Evolutionary conservation across 2,113 vertebrate genomes (phyloP), one percentile per base, ranked within the genome.

Genomic region (Sphyrna mokarran): DNA sequence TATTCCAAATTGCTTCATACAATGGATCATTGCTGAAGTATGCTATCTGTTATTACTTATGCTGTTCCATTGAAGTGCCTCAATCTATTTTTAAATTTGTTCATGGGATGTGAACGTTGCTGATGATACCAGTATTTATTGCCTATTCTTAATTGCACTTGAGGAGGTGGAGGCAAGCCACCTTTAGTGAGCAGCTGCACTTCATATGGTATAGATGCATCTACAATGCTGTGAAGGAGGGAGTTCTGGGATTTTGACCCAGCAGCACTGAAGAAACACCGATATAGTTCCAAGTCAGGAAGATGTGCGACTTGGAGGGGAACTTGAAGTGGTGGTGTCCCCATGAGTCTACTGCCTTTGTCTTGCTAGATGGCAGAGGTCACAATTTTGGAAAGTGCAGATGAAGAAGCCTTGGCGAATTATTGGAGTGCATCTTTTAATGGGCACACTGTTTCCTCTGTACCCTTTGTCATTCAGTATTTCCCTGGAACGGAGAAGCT

Each of bases 1-100:
- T 58, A 66, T 93, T 93, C 63, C n/a, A 20, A 93, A 93, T 18
- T 93, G 89, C 61, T 93, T 93, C 89, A 68, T 37, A 16, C n/a
- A 37, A 93, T 66, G 61, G 33, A 93, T 66, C 33, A 68, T 93
- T 37, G n/a, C 29, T 66, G 16, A 63, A 93, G 61, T 37, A 10
- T 33, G 89, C 61, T 68, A n/a, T 66, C 89, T 93, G 58, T 63
- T 91, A 3, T 91, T 63, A 20, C 58, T n/a, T 91, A 37, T 7
- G 63, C 16, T 66, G 89, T 54, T 66, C 33, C 58, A 91, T 16
- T 16, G 37, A 91, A 66, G 18, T 66, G 61, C n/a, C 61, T 66
- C 61, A 68, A 66, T n/a, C 48, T 5, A 8, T 76, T 76, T 76
- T 76, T 76, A 11, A 33, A 76, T 76, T 76, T 3, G 29, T 23